Conservation (phyloP, 2,888 invertebrate genomes). For the Urechis unicinctus region DNA sequence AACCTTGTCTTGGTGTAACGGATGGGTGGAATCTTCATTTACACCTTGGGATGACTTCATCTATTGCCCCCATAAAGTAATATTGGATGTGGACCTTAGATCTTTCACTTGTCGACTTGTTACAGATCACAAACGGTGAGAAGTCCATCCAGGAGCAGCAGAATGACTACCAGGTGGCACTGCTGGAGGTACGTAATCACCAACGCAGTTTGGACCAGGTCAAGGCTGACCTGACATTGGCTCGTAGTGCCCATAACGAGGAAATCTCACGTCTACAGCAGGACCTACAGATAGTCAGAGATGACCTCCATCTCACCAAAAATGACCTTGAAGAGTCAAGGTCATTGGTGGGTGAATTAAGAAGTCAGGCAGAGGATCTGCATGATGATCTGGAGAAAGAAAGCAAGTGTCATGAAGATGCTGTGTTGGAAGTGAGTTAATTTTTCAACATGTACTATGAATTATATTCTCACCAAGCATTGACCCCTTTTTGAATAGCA, state of each 20-base stretch:
- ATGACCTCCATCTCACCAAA: constrained; percentile 28
- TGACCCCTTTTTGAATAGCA: no score
- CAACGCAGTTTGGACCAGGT: constrained; percentile 38
- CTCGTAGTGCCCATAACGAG: constrained; percentile 29
- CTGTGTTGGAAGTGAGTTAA: constrained; percentile 6
- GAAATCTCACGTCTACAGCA: constrained; percentile 36
- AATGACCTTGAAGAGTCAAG: constrained; percentile 32
- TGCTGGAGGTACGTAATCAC: constrained; percentile 44
- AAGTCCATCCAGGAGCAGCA: constrained; percentile 39
- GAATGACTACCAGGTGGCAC: constrained; percentile 40
- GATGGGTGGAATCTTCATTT: not conserved
- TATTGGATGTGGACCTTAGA: not conserved
- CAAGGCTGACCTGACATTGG: constrained; percentile 36
- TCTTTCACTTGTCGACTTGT: not conserved
- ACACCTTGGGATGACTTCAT: not conserved
- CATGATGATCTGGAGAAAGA: constrained; percentile 31
- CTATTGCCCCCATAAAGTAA: not conserved
- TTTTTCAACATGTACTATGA: not conserved
- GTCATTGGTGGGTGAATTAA: constrained; percentile 26
- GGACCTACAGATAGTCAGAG: constrained; percentile 29
- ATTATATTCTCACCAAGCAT: not conserved
- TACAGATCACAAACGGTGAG: constrained; percentile 32
- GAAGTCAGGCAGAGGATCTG: constrained; percentile 26
- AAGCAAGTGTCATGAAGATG: constrained; percentile 8
- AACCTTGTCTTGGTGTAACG: not conserved